These are phyloP conservation scores for Cataglyphis albicans DNA, from an alignment of 2,888 invertebrate species.

Conservation along the genomic window DNA sequence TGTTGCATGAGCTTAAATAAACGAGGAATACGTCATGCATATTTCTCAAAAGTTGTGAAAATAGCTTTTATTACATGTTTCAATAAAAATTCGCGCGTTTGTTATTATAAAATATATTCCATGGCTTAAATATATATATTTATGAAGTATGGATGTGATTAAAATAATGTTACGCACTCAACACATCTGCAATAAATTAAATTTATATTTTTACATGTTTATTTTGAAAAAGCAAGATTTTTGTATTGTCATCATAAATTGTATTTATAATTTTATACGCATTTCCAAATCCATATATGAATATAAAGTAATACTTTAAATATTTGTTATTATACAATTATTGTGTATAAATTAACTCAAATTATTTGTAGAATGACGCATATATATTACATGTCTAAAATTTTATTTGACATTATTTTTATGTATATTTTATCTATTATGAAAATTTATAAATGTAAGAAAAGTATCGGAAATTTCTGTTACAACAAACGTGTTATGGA, in stretches of 20 bases:
- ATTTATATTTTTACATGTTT: not conserved
- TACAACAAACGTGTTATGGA: not conserved
- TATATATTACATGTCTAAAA: not conserved
- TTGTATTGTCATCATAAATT: conserved; percentile 21
- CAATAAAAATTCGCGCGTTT: conserved; percentile 2
- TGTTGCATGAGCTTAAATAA: conserved; percentile 9
- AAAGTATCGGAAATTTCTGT: not conserved
- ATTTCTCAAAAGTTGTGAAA: not conserved
- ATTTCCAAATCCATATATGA: conserved; percentile 1
- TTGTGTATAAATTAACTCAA: not conserved
- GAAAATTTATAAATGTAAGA: not conserved
- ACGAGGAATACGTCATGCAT: not conserved
- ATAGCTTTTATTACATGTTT: not conserved
- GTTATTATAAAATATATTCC: conserved; percentile 13
- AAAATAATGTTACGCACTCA: conserved; percentile 4
- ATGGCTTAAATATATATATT: not conserved
- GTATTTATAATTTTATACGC: not conserved
- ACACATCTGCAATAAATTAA: conserved; percentile 19
- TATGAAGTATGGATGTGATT: conserved; percentile 7
- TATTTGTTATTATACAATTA: not conserved
- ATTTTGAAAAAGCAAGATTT: not conserved
- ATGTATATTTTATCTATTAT: not conserved
- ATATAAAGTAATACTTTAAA: not conserved
- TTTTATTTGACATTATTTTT: not conserved
- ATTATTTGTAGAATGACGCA: not conserved